A percentile compares a stretch with the other conserved stretches of the same genome.
Conservation (phyloP, 2,797 vertebrate species). For the Tragopan temminckii region DNA sequence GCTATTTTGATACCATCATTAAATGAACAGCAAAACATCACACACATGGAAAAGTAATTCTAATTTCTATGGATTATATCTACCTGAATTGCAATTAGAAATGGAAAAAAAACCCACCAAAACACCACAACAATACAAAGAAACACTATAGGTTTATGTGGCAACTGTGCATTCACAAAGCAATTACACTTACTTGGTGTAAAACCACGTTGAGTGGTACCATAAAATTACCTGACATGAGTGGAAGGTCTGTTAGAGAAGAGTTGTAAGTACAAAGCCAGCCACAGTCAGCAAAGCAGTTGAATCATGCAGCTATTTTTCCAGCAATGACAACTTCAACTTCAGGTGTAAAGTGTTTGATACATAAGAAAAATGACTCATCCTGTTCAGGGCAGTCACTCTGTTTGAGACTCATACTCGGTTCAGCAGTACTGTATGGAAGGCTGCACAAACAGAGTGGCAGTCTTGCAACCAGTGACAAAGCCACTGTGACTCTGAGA, state of each 20-base stretch:
- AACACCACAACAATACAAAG: too few species aligned
- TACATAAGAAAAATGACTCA: constrained; percentile 34
- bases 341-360: constrained; percentile 33
- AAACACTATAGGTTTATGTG: not conserved
- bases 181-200: not conserved
- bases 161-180: not conserved
- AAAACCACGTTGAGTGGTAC: not conserved
- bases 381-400: not conserved
- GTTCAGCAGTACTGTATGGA: not conserved
- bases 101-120: not conserved
- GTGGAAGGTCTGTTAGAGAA: not conserved
- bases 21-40: not conserved
- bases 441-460: not conserved
- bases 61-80: not conserved
- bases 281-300: not conserved
- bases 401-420: not conserved
- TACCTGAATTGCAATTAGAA: not conserved
- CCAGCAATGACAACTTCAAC: not conserved
- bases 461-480: not conserved
- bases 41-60: not conserved
- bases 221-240: not conserved
- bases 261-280: not conserved
- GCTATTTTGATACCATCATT: not conserved
- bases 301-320: constrained; percentile 9
- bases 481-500: not conserved